Conservation (phyloP, 2,888 invertebrate species). For the Tetramorium bicarinatum region DNA sequence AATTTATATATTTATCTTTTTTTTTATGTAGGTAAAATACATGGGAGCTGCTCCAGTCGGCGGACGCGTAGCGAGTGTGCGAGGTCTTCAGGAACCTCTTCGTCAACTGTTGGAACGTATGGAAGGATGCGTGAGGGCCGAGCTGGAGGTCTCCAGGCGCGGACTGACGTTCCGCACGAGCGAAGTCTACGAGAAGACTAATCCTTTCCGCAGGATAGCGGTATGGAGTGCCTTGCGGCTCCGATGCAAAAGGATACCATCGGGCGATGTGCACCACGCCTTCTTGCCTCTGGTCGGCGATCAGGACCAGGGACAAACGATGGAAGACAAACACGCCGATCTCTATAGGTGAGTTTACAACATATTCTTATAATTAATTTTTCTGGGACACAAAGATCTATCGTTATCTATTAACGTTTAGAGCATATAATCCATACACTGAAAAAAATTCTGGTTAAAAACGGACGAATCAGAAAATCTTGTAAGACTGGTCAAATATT, state of each 20-base stretch:
- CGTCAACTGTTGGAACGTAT: conserved; percentile 83
- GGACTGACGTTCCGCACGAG: conserved; percentile 83
- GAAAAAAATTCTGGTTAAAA: too few species aligned
- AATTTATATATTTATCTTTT: not conserved
- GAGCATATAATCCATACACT: not conserved
- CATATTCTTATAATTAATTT: not conserved
- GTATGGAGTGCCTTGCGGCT: conserved; percentile 97
- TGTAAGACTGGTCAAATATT: too few species aligned
- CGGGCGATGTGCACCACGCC: conserved; percentile 89
- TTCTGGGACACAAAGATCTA: not conserved
- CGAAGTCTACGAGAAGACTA: conserved; percentile 87
- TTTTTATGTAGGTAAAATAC: conserved; percentile 89
- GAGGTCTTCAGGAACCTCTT: conserved; percentile 94
- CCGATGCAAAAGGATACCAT: conserved; percentile 72
- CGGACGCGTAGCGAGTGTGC: conserved; percentile 93
- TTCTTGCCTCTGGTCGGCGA: conserved; percentile 91
- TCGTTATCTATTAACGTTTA: not conserved
- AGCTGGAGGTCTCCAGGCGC: conserved; percentile 84
- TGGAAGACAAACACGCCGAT: conserved; percentile 88
- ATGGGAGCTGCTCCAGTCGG: conserved; percentile 93
- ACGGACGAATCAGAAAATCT: too few species aligned
- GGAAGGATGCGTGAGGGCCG: conserved; percentile 79
- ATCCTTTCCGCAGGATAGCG: conserved; percentile 96
- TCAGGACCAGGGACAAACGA: conserved; percentile 85
- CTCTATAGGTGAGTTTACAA: conserved; percentile 82